These are phyloP conservation scores for Ia io DNA, from an alignment of 2,113 vertebrate species.

Conservation along the genomic window DNA sequence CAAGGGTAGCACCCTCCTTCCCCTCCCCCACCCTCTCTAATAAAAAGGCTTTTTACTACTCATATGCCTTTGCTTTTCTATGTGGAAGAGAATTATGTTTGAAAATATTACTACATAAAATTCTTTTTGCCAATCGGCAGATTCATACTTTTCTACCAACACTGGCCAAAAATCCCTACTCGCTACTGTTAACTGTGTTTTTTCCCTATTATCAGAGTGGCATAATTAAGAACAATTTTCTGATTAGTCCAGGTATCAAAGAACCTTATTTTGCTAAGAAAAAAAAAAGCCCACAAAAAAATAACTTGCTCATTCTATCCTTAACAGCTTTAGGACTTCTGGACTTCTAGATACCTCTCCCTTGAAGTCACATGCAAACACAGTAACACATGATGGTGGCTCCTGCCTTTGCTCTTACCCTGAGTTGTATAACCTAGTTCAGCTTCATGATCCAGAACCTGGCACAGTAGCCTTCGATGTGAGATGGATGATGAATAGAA, in stretches of 20 bases:
- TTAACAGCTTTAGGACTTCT: not conserved
- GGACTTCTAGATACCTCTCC: not conserved
- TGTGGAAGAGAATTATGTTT: not conserved
- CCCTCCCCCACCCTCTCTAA: not conserved
- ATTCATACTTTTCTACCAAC: not conserved
- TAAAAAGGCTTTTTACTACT: not conserved
- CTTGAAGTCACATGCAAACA: not conserved
- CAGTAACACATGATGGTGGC: rapidly evolving
- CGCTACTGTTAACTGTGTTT: not conserved
- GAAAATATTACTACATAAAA: not conserved
- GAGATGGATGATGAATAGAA: not conserved
- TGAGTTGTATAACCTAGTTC: not conserved
- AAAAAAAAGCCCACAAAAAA: not conserved
- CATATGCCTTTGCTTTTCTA: not conserved
- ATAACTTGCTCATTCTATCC: not conserved
- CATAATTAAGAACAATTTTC: slow-evolving; percentile 1
- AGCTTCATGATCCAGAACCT: not conserved
- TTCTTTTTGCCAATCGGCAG: not conserved
- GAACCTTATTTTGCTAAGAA: not conserved
- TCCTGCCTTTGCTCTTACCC: not conserved
- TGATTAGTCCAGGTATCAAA: not conserved
- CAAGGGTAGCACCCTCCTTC: not conserved
- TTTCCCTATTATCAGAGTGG: not conserved
- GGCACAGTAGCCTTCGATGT: not conserved
- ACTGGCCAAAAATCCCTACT: not conserved